These are phyloP conservation scores for Diorhabda sublineata DNA, from an alignment of 1,140 invertebrate genomes.

Conservation along the genomic window DNA sequence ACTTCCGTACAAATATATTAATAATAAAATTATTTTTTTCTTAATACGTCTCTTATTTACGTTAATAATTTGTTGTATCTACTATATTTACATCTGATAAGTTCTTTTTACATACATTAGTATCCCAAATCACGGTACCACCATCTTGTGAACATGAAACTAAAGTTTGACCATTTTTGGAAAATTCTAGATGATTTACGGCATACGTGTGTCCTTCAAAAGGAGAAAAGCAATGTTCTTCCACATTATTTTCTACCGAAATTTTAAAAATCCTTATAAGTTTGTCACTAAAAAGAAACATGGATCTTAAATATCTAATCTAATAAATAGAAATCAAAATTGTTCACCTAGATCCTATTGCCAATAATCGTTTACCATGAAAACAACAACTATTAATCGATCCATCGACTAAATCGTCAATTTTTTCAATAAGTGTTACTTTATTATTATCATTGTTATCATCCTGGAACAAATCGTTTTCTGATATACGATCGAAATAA, in stretches of 20 bases:
- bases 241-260: slow-evolving; percentile 43
- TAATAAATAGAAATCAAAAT: too few relatives aligned
- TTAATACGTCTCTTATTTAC: too few relatives aligned
- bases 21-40: too few relatives aligned
- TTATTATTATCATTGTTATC: slow-evolving; percentile 47
- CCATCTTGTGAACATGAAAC: slow-evolving; percentile 73
- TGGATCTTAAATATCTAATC: not conserved
- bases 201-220: slow-evolving; percentile 59
- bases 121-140: slow-evolving; percentile 63
- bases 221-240: slow-evolving; percentile 51
- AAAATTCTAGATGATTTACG: slow-evolving; percentile 63
- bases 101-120: slow-evolving; percentile 16
- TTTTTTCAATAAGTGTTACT: slow-evolving; percentile 49
- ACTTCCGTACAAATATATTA: too few relatives aligned
- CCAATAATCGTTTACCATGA: slow-evolving; percentile 50
- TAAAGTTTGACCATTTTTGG: slow-evolving; percentile 58
- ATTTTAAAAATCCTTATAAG: slow-evolving; percentile 52
- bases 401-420: slow-evolving; percentile 51
- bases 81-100: too few relatives aligned
- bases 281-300: slow-evolving; percentile 52
- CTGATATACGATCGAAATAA: slow-evolving; percentile 36
- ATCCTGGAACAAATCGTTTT: slow-evolving; percentile 48
- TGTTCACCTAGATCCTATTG: slow-evolving; percentile 55
- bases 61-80: too few relatives aligned
- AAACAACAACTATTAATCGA: slow-evolving; percentile 58